Evolutionary conservation across 1,140 invertebrate genomes (phyloP), one percentile per base, ranked within the genome.

Genomic region (Drosophila hydei): DNA sequence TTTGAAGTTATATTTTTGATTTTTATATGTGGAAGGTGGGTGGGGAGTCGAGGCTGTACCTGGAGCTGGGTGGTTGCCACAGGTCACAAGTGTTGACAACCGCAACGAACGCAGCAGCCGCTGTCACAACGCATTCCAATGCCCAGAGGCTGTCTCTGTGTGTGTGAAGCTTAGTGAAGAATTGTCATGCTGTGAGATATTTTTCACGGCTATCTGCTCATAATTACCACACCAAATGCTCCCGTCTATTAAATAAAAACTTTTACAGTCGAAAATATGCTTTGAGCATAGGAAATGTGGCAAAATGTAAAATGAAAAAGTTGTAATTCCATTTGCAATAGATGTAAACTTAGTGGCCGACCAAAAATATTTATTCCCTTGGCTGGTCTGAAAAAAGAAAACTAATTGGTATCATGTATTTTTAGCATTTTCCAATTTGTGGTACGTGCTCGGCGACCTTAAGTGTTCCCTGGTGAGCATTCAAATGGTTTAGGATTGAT

Each of bases 1-100:
- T 69, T 79, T 79, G 40, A 80, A 75, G 79, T 45, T 68, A 68
- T 77, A 77, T 75, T 75, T 83, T 30, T 60, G 60, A 71, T 72
- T 77, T 50, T 67, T 42, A 21, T 54, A 8, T 27, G 38, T 8
- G 38, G 16, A 5, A 40, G 1, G 3, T 12, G 38, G 12, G n/a
- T 14, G 14, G 38, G 4, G 27, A 33, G 30, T 6, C 6, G 30
- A 30, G 30, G 38, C 9, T 33, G 30, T 33, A 11, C 3, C 12
- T 33, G 30, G 30, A 11, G 30, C 9, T 33, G 30, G 9, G 1
- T 30, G 27, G 9, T 25, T 18, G 8, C 61, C 9, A 51, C 16
- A 40, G 33, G 38, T 23, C 52, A 12, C 52, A 67, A 62, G 43
- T 72, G 75, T 78, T 77, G 79, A 83, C 71, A 80, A 71, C 77